Evolutionary conservation across 2,113 vertebrate species (phyloP).

Genomic region (Butastur rufipennis): DNA sequence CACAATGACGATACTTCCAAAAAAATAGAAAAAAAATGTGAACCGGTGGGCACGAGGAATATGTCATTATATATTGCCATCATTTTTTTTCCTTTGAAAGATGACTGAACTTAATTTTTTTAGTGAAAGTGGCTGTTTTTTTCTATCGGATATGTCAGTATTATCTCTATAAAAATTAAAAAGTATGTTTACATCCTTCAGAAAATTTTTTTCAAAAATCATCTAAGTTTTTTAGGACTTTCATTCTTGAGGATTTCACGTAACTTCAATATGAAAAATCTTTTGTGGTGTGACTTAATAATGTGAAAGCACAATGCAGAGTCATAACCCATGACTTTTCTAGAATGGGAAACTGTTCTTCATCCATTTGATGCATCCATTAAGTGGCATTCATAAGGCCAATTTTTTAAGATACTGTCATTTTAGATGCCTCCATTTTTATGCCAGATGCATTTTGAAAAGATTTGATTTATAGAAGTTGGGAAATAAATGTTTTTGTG

Average conservation of each 20-base stretch:
- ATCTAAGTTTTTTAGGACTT: background rate
- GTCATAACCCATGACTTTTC: background rate
- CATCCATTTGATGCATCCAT: background rate
- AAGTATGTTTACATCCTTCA: background rate
- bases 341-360: background rate
- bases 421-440: background rate
- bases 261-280: background rate
- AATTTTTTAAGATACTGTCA: background rate
- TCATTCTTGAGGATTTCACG: background rate
- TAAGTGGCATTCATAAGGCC: background rate
- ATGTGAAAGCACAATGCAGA: background rate
- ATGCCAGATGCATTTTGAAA: background rate
- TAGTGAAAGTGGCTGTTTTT: background rate
- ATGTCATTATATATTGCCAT: accelerated
- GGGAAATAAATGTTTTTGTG: background rate
- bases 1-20: background rate
- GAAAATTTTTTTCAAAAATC: background rate
- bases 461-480: background rate
- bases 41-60: background rate
- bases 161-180: background rate
- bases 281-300: background rate
- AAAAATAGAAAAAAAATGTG: background rate
- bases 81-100: background rate
- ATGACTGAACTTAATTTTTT: background rate
- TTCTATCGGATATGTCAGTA: background rate